A percentile compares a stretch with the other conserved stretches of the same genome.
Evolutionary conservation across 2,888 invertebrate genomes (phyloP).

Genomic region (Athalia cordata): DNA sequence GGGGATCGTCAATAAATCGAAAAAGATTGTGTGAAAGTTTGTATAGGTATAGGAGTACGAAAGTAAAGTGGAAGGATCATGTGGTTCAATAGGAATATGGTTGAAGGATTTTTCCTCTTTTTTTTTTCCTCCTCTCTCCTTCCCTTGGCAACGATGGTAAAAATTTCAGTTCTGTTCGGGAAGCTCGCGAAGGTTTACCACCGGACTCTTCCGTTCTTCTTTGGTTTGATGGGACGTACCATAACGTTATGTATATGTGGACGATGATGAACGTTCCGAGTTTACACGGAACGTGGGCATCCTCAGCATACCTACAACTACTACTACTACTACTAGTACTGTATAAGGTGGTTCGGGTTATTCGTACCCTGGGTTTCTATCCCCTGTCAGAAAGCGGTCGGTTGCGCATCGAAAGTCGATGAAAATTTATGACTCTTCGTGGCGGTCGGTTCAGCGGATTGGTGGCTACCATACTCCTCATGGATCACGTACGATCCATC

Average conservation of each 20-base stretch:
- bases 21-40: no score
- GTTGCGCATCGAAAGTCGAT: constrained; percentile 51
- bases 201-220: background rate
- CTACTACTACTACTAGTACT: no score
- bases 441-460: constrained; percentile 5
- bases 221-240: background rate
- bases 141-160: background rate
- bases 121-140: no score
- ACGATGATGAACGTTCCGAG: constrained; percentile 38
- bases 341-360: no score
- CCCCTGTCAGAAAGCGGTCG: constrained; percentile 48
- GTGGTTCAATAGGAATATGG: no score
- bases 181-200: background rate
- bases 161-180: background rate
- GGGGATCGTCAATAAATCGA: no score
- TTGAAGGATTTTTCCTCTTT: no score
- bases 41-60: no score
- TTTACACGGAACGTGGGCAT: constrained; percentile 28
- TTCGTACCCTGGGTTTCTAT: constrained; percentile 35
- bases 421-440: constrained; percentile 59
- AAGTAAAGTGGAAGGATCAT: no score
- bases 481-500: constrained; percentile 39
- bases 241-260: no score
- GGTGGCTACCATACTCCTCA: background rate
- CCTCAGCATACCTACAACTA: background rate